phyloP scores from a whole-genome alignment of 2,888 invertebrate genomes.

The Ormia ochracea region DNA sequence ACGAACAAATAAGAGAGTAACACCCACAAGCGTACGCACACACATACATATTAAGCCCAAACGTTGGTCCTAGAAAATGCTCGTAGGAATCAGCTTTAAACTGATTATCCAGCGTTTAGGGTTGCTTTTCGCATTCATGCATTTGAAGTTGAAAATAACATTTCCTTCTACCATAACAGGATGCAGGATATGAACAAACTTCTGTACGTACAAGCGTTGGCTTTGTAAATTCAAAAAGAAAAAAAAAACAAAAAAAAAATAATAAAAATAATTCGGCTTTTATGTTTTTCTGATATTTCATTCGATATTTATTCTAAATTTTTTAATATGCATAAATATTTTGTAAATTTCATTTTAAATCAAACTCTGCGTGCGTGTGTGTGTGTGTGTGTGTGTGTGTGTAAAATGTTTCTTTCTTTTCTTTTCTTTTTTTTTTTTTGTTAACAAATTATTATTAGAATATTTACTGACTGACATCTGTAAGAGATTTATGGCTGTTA shows the following conservation, averaged over 20 bases:
- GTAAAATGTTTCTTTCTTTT: constrained; percentile 3
- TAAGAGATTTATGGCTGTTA: constrained; percentile 64
- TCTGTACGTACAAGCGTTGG: constrained; percentile 3
- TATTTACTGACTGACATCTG: constrained; percentile 64
- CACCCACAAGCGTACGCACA: constrained; percentile 40
- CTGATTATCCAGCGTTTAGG: constrained; percentile 18
- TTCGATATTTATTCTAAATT: constrained; percentile 50
- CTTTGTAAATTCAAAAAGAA: constrained; percentile 21
- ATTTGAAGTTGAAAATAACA: constrained; percentile 26
- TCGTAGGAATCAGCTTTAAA: constrained; percentile 20
- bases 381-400: not conserved
- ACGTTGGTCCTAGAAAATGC: constrained; percentile 40
- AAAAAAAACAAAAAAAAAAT: too few species aligned
- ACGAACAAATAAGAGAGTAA: constrained; percentile 24
- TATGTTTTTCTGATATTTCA: constrained; percentile 46
- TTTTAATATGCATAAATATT: constrained; percentile 48
- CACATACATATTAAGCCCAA: constrained; percentile 39
- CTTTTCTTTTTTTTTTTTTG: too few species aligned
- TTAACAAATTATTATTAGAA: constrained; percentile 53
- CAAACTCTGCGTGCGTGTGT: not conserved
- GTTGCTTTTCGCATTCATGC: constrained; percentile 15
- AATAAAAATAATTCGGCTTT: constrained; percentile 44
- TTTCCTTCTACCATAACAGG: constrained; percentile 9
- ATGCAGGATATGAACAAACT: constrained; percentile 19
- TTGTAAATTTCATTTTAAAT: constrained; percentile 17